Percentiles rank a stretch among this genome's conserved stretches.
Conservation (phyloP, 2,113 vertebrate species). For the Vulpes vulpes region DNA sequence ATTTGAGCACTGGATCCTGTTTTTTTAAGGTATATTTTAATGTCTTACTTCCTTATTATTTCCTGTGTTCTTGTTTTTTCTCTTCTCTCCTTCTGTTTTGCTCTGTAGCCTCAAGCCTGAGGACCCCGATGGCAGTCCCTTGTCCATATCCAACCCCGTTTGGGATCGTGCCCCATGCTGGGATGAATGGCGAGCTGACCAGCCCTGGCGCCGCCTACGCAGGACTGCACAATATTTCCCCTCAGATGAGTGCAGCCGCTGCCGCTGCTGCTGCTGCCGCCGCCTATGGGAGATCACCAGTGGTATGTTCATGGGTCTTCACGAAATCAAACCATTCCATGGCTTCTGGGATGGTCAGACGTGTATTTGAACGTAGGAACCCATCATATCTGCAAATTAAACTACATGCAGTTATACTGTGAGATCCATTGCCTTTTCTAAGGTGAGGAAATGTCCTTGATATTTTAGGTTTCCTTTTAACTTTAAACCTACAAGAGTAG, state of each 20-base stretch:
- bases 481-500: neutral
- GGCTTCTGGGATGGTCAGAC: neutral
- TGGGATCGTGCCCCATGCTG: slow-evolving; percentile 91
- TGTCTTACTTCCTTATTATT: neutral
- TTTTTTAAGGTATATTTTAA: neutral
- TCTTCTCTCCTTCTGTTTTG: neutral
- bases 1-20: neutral
- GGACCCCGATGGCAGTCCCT: slow-evolving; percentile 93
- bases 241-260: slow-evolving; percentile 91
- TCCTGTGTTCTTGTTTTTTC: neutral
- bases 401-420: neutral
- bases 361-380: neutral
- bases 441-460: neutral
- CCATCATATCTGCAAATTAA: neutral
- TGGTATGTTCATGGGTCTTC: slow-evolving; percentile 85
- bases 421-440: neutral
- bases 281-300: slow-evolving; percentile 91
- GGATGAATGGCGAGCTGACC: slow-evolving; percentile 92
- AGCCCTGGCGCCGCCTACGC: slow-evolving; percentile 92
- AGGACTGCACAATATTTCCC: slow-evolving; percentile 91
- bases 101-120: slow-evolving; percentile 88
- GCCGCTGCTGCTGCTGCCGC: slow-evolving; percentile 89
- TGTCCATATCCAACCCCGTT: slow-evolving; percentile 92
- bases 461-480: neutral
- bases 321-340: neutral